phyloP scores from a whole-genome alignment of 2,888 invertebrate genomes.

The Melanotus villosus region DNA sequence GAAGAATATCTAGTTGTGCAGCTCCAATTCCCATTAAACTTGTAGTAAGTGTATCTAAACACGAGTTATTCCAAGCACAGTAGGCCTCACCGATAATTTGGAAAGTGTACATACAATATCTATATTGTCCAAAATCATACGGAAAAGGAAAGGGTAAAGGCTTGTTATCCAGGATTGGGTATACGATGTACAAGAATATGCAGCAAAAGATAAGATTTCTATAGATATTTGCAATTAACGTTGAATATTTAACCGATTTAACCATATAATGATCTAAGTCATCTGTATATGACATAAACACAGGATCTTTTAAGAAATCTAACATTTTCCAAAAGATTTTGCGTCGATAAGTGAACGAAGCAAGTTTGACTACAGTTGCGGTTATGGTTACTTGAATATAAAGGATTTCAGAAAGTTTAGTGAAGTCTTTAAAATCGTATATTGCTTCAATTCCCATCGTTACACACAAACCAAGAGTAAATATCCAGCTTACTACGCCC shows the following conservation, averaged over 20 bases:
- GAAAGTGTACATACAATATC: slow-evolving; percentile 36
- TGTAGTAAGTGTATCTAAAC: slow-evolving; percentile 34
- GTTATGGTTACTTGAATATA: slow-evolving; percentile 37
- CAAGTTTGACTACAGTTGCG: slow-evolving; percentile 25
- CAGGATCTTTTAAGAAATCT: slow-evolving; percentile 30
- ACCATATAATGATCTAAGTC: slow-evolving; percentile 38
- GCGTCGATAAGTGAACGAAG: slow-evolving; percentile 23
- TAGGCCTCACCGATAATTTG: slow-evolving; percentile 29
- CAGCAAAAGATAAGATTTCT: slow-evolving; percentile 15
- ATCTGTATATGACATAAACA: slow-evolving; percentile 40
- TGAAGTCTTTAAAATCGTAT: slow-evolving; percentile 32
- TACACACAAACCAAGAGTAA: not conserved
- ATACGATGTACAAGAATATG: slow-evolving; percentile 26
- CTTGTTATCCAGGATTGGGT: slow-evolving; percentile 39
- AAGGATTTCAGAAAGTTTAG: slow-evolving; percentile 41
- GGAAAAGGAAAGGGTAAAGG: slow-evolving; percentile 46
- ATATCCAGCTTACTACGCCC: slow-evolving; percentile 9
- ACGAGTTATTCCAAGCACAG: slow-evolving; percentile 44
- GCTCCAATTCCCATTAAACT: slow-evolving; percentile 36
- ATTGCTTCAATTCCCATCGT: slow-evolving; percentile 35
- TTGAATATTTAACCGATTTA: slow-evolving; percentile 27
- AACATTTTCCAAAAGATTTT: slow-evolving; percentile 28
- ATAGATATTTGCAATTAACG: slow-evolving; percentile 31
- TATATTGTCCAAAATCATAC: slow-evolving; percentile 39
- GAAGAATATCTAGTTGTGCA: slow-evolving; percentile 41